Evolutionary conservation across 2,888 invertebrate genomes (phyloP), one percentile per base, ranked within the genome.

Genomic region (Nymphalis polychloros): DNA sequence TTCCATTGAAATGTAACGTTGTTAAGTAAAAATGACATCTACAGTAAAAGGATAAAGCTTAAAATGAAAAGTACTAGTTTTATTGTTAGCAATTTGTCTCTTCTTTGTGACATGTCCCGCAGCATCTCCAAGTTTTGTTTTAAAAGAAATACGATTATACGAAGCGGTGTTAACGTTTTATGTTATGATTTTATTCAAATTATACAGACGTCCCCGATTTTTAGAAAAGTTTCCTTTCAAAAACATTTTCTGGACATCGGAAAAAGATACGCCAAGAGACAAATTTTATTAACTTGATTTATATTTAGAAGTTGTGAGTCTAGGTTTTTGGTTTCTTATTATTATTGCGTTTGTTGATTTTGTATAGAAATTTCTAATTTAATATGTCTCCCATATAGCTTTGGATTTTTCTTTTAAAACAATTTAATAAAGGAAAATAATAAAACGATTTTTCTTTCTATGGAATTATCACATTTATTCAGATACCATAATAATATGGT

Each of bases 61-160:
- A 35, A 55, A 55, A 17, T 55, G 20, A 13, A 7, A 55, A 31
- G 31, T 31, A n/a, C 13, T 31, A 17, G 31, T 31, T 7, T 17
- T 55, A 17, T 66, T 61, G 53, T 61, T 66, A 61, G 60, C 66
- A 66, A 66, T 66, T 66, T 66, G 66, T 66, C 53, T 57, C 53
- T 53, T 60, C 61, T 67, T 67, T 67, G 55, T 67, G 61, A 61
- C 47, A 55, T 62, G 55, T 67, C 53, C 55, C 53, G 53, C 59
- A 60, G 60, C 55, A 67, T 62, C 55, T 55, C 23, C 61, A 55
- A 47, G 48, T 61, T 60, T 65, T 47, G 60, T 60, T 65, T 52
- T 47, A 31, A 60, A 53, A 53, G 50, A 50, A 50, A 50, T 64
- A 64, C 41, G 49, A 59, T 59, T 59, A 65, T 52, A 50, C 57